Conservation (phyloP, 2,113 vertebrate species). For the Pteropus alecto region DNA sequence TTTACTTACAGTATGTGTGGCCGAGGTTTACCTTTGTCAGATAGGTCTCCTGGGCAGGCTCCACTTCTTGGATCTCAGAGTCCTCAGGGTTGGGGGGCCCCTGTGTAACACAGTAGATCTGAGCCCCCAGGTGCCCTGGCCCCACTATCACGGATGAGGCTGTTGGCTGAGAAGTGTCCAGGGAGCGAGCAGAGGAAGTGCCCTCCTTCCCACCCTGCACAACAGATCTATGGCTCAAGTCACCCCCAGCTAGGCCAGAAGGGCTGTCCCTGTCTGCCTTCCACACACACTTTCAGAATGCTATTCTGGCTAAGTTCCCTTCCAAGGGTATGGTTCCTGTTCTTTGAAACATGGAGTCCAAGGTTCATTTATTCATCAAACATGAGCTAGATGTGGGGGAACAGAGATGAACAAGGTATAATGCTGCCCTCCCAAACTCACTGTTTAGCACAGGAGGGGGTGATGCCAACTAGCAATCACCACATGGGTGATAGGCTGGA, state of each 20-base stretch:
- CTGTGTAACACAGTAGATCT: not conserved
- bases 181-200: not conserved
- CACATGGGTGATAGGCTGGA: rapidly evolving
- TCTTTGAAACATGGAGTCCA: not conserved
- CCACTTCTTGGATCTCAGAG: not conserved
- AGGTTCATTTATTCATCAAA: not conserved
- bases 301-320: not conserved
- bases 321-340: not conserved
- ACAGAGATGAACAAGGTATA: not conserved
- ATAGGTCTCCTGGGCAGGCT: not conserved
- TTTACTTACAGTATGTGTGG: not conserved
- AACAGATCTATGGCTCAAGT: not conserved
- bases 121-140: rapidly evolving
- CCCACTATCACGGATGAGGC: rapidly evolving
- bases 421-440: not conserved
- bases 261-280: not conserved
- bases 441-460: not conserved
- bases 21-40: not conserved
- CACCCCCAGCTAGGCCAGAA: not conserved
- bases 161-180: not conserved
- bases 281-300: not conserved
- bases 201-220: rapidly evolving
- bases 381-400: not conserved
- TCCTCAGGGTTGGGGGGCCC: not conserved
- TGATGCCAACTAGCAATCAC: rapidly evolving